Evolutionary conservation across 2,797 vertebrate species (phyloP).

Genomic region (Argya squamiceps): DNA sequence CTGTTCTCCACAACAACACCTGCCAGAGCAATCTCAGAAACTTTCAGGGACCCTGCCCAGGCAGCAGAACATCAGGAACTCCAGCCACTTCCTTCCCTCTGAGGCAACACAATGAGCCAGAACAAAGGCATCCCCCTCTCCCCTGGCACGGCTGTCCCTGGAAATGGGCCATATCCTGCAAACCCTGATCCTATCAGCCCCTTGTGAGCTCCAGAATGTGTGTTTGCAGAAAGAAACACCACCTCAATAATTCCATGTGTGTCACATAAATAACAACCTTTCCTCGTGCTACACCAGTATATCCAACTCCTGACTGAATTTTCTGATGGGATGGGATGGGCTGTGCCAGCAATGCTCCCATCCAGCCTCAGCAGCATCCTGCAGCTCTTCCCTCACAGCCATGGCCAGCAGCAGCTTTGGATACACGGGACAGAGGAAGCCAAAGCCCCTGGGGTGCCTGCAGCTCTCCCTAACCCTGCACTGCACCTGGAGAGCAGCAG

Average conservation of each 20-base stretch:
- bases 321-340: neutral
- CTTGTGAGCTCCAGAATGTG: neutral
- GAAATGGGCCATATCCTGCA: constrained; percentile 61
- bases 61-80: constrained; percentile 70
- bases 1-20: constrained; percentile 69
- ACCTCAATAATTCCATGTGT: neutral
- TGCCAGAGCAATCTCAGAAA: constrained; percentile 66
- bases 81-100: constrained; percentile 76
- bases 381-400: neutral
- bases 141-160: constrained; percentile 43
- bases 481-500: neutral
- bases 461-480: neutral
- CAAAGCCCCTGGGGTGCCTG: neutral
- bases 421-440: rapidly evolving
- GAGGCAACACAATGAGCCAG: constrained; percentile 72
- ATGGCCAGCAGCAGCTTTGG: neutral
- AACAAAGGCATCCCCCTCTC: constrained; percentile 72
- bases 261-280: neutral
- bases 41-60: constrained; percentile 26
- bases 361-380: neutral
- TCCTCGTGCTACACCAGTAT: neutral
- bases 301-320: neutral
- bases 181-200: constrained; percentile 47
- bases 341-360: neutral
- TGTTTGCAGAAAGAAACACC: neutral